These are phyloP conservation scores for Dasypolia templi DNA, from an alignment of 2,888 invertebrate genomes.

Conservation along the genomic window DNA sequence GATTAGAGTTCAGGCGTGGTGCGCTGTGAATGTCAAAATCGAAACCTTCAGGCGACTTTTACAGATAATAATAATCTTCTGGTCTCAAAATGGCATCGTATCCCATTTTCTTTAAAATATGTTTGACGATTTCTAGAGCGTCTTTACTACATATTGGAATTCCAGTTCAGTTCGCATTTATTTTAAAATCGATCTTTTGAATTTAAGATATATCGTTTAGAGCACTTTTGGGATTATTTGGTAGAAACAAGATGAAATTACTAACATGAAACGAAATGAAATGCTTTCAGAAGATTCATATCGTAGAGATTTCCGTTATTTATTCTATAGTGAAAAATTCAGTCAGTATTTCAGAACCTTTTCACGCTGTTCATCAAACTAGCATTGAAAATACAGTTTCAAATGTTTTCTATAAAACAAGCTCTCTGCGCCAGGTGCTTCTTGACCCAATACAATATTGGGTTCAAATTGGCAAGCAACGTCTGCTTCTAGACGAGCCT, in stretches of 20 bases:
- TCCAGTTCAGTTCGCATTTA: constrained; percentile 12
- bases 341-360: background rate
- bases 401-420: background rate
- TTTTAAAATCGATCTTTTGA: constrained; percentile 11
- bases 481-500: background rate
- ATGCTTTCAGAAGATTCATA: background rate
- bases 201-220: background rate
- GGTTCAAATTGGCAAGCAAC: background rate
- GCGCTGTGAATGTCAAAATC: background rate
- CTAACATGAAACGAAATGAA: background rate
- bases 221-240: background rate
- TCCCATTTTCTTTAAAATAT: constrained; percentile 24
- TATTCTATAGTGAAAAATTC: background rate
- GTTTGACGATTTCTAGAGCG: background rate
- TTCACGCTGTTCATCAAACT: background rate
- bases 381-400: background rate
- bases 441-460: constrained; percentile 15
- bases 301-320: background rate
- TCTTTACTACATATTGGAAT: constrained; percentile 43
- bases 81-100: background rate
- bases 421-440: constrained; percentile 10
- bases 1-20: background rate
- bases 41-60: background rate
- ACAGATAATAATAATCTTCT: constrained; percentile 15
- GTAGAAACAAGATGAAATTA: background rate